Evolutionary conservation across 2,113 vertebrate species (phyloP).

Genomic region (Craseonycteris thonglongyai): DNA sequence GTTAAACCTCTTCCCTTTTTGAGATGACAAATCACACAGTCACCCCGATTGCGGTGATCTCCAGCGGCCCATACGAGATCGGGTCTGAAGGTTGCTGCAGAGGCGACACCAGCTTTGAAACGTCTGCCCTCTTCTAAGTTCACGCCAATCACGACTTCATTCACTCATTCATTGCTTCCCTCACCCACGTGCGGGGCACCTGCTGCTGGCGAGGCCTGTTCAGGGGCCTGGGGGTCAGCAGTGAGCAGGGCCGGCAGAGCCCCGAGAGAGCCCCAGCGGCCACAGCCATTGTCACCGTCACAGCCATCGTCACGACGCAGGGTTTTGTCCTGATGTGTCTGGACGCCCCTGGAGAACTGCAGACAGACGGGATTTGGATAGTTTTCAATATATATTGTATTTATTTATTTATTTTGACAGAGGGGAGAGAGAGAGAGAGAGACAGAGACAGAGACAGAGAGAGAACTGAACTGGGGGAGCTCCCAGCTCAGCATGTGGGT

Average conservation of each 20-base stretch:
- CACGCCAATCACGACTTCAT: neutral
- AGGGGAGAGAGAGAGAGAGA: too few species aligned
- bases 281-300: too few species aligned
- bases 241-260: too few species aligned
- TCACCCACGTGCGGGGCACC: neutral
- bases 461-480: too few species aligned
- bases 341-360: neutral
- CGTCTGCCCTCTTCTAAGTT: neutral
- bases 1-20: slow-evolving; percentile 65
- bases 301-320: fast-evolving
- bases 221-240: fast-evolving
- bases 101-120: neutral
- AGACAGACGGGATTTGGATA: neutral
- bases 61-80: neutral
- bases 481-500: too few species aligned
- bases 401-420: too few species aligned
- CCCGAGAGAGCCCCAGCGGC: too few species aligned
- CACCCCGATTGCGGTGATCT: neutral
- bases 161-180: neutral
- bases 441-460: too few species aligned
- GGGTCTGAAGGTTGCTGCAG: neutral
- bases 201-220: too few species aligned
- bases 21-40: slow-evolving; percentile 18
- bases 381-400: too few species aligned
- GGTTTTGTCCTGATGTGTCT: neutral